Conservation (phyloP, 2,888 invertebrate genomes). For the Rhogogaster chlorosoma region DNA sequence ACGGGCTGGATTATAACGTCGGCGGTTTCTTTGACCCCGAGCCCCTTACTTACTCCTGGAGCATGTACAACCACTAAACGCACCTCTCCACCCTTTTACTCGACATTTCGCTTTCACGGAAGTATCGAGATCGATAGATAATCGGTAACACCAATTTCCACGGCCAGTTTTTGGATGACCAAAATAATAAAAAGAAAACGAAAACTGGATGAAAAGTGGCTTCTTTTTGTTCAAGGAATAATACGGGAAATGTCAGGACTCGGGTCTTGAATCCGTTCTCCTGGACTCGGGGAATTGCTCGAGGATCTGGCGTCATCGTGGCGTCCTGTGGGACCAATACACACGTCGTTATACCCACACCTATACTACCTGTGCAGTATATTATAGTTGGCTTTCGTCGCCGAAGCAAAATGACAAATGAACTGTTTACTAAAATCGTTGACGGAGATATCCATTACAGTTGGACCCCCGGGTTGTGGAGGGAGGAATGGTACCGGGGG, state of each 20-base stretch:
- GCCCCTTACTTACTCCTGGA: background rate
- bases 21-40: constrained; percentile 1
- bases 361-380: background rate
- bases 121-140: background rate
- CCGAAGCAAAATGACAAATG: constrained; percentile 68
- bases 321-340: constrained; percentile 1
- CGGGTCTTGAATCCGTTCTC: background rate
- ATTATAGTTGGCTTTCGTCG: constrained; percentile 22
- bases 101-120: background rate
- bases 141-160: background rate
- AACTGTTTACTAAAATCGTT: constrained; percentile 70
- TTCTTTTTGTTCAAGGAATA: background rate
- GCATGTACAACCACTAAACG: background rate
- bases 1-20: constrained; percentile 43
- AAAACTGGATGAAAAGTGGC: no score
- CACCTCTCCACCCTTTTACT: background rate
- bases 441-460: constrained; percentile 66
- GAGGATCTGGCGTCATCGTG: constrained; percentile 13
- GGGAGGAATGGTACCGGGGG: background rate
- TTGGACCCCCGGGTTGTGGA: constrained; percentile 43
- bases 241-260: background rate
- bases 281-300: background rate
- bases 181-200: no score
- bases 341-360: background rate
- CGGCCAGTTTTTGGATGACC: no score